Evolutionary conservation across 2,113 vertebrate genomes (phyloP).

Genomic region (Aythya baeri): DNA sequence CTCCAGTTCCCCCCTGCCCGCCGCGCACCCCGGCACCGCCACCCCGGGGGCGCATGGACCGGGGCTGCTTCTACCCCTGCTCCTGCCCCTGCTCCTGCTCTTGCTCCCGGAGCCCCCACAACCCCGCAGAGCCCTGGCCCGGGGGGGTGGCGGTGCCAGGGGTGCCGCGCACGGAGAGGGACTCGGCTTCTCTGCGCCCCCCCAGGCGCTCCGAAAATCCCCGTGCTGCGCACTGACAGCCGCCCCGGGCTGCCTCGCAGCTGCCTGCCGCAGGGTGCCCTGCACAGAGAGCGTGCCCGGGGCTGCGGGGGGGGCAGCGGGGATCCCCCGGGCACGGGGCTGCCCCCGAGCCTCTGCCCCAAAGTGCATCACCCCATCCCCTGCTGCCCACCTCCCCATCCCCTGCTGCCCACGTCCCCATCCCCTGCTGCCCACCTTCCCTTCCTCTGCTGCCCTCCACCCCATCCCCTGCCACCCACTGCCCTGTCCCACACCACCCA

Average conservation of each 20-base stretch:
- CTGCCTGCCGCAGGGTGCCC: rapidly evolving
- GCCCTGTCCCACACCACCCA: too few species aligned
- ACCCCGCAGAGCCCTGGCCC: not conserved
- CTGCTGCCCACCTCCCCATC: not conserved
- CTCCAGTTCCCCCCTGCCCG: too few species aligned
- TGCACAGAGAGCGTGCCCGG: rapidly evolving
- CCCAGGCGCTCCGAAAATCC: not conserved
- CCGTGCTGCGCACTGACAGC: not conserved
- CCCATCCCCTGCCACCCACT: not conserved
- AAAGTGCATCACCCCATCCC: rapidly evolving
- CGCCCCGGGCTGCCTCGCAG: not conserved
- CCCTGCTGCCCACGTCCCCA: not conserved
- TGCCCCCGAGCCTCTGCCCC: not conserved
- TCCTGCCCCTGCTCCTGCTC: too few species aligned
- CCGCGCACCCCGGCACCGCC: too few species aligned
- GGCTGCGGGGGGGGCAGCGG: rapidly evolving
- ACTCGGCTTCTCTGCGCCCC: too few species aligned
- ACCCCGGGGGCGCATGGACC: too few species aligned
- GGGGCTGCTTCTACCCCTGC: too few species aligned
- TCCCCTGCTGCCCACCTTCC: too few species aligned
- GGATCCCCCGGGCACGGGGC: not conserved
- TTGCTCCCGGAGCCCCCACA: too few species aligned
- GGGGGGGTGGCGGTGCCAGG: too few species aligned
- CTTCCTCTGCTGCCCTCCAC: rapidly evolving
- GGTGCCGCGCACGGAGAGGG: too few species aligned